Conservation (phyloP, 2,113 vertebrate genomes). For the Dolichallabes microphthalmus region DNA sequence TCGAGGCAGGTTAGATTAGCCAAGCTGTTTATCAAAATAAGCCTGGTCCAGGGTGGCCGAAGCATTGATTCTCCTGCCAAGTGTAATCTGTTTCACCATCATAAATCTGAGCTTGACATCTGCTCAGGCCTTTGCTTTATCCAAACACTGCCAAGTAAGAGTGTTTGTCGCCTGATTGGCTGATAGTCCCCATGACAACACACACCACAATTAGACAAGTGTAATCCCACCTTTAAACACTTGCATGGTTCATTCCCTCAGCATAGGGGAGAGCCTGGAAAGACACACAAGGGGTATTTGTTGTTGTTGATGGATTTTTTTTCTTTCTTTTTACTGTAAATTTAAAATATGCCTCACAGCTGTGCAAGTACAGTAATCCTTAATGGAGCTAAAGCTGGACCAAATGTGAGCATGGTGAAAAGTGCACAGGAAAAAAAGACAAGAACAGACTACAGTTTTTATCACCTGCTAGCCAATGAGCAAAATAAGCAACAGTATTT, state of each 20-base stretch:
- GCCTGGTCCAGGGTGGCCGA: conserved; percentile 79
- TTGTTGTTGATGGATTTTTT: neutral
- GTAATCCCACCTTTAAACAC: conserved; percentile 89
- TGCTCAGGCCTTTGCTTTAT: conserved; percentile 85
- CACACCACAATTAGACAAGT: conserved; percentile 92
- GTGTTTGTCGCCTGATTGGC: conserved; percentile 86
- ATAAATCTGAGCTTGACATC: conserved; percentile 94
- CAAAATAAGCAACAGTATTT: neutral
- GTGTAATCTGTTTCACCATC: conserved; percentile 86
- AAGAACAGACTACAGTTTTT: conserved; percentile 20
- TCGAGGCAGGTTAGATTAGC: conserved; percentile 78
- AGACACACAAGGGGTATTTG: conserved; percentile 33
- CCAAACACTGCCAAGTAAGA: conserved; percentile 87
- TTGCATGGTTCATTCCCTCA: conserved; percentile 87
- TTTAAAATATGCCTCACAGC: conserved; percentile 69
- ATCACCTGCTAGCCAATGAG: conserved; percentile 5
- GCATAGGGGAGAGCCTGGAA: conserved; percentile 77
- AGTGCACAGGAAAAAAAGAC: conserved; percentile 28
- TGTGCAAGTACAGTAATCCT: conserved; percentile 71
- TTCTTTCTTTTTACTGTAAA: conserved; percentile 63
- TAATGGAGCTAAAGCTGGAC: conserved; percentile 62
- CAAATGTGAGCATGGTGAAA: conserved; percentile 34
- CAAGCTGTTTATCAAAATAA: conserved; percentile 84
- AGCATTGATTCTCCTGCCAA: conserved; percentile 87
- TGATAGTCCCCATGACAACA: conserved; percentile 95